These are phyloP conservation scores for Epinotia nisella DNA, from an alignment of 2,888 invertebrate species.

Conservation along the genomic window DNA sequence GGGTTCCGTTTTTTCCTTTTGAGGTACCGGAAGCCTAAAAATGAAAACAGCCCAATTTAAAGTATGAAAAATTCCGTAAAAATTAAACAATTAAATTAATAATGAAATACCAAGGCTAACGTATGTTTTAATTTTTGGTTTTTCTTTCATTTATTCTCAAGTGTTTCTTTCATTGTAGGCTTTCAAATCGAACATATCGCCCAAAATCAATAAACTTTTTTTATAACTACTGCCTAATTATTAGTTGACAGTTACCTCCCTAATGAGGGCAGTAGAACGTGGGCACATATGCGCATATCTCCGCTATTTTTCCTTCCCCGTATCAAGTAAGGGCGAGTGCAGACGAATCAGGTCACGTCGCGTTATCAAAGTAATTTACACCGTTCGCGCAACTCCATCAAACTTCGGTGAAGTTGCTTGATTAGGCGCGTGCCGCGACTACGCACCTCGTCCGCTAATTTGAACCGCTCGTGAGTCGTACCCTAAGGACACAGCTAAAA, in stretches of 20 bases:
- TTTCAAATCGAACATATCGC: no score
- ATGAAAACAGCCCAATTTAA: no score
- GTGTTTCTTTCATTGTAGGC: no score
- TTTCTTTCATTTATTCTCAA: no score
- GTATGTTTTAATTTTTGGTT: no score
- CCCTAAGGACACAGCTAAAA: conserved; percentile 10
- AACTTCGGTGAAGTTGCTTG: conserved; percentile 73
- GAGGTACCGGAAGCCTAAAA: no score
- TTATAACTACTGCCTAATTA: no score
- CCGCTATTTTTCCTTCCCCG: not conserved
- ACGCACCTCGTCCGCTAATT: conserved; percentile 55
- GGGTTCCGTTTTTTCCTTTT: no score
- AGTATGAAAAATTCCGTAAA: no score
- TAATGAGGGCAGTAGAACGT: not conserved
- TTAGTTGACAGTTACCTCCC: not conserved
- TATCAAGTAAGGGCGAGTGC: conserved; percentile 57
- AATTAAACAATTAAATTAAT: no score
- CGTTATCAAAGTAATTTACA: conserved; percentile 74
- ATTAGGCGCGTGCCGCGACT: conserved; percentile 75
- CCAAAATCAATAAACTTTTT: no score
- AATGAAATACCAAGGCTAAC: no score
- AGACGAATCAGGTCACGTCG: conserved; percentile 68
- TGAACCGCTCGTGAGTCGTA: conserved; percentile 47
- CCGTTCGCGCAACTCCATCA: conserved; percentile 72
- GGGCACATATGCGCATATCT: not conserved